Base-by-base conservation (phyloP, 1,140 invertebrate genomes). In the Hypsibius dujardini region DNA sequence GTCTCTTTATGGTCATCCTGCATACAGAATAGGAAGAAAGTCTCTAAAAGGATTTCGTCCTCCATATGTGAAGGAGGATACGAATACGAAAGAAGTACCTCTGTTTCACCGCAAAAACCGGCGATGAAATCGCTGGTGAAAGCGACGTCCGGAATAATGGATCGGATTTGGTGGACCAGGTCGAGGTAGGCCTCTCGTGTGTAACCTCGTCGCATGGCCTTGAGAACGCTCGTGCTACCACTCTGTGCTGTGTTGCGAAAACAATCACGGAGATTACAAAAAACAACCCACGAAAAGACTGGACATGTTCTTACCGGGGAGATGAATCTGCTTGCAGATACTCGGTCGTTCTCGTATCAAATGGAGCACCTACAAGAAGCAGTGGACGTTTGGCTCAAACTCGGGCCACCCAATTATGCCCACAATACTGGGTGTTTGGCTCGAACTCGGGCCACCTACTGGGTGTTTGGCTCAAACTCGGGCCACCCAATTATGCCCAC, bases 71-170 rank as follows among this genome's bases (percentile, higher is more conserved):
- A 56, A 56, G 7, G 50, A 56, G 50, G 50, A 7, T n/a, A 56
- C 50, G n/a, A 56, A n/a, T n/a, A n/a, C n/a, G n/a, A n/a, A 56
- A n/a, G 7, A 7, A 7, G 7, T 56, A 56, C 50, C 50, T 96
- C 91, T 0, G 92, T 95, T 83, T 98, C 95, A 1, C 88, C 89
- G 79, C 94, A 97, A 82, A 98, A 98, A 0, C 94, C 95, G 78
- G 88, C 89, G 76, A 98, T 98, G 78, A 98, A 95, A 82, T 98
- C 94, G 76, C 89, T 93, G 7, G 90, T 91, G 1, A 98, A 77
- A 0, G 85, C 83, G 47, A 96, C 78, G 74, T 78, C 81, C n/a
- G 92, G 92, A 62, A 96, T 80, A 60, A 86, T 81, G 0, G 79
- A 74, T 70, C 86, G 81, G 70, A 96, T 86, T 73, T 87, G 86